These are phyloP conservation scores for Bombus vancouverensis DNA, from an alignment of 1,140 invertebrate genomes.

Conservation along the genomic window DNA sequence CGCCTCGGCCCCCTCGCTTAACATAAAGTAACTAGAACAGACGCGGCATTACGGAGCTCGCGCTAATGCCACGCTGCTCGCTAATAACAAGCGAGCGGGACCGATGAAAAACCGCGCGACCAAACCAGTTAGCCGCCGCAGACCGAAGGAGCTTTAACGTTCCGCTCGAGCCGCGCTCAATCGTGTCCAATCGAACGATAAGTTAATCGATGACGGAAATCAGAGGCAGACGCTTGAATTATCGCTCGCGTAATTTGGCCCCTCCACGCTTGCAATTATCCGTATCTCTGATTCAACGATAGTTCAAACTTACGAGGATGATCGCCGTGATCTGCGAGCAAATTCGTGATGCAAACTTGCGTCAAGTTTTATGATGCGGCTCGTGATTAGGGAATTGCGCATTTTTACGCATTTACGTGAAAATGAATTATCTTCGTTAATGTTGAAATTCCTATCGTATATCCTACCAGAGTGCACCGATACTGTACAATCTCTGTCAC, in stretches of 20 bases:
- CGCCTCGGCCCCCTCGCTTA: too few species aligned
- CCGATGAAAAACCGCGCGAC: constrained; percentile 18
- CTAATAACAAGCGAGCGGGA: constrained; percentile 9
- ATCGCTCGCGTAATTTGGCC: constrained; percentile 22
- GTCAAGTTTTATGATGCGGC: neutral
- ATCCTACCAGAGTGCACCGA: too few species aligned
- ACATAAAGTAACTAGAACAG: constrained; percentile 29
- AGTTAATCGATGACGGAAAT: constrained; percentile 30
- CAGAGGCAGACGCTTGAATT: constrained; percentile 6
- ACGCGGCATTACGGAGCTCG: neutral
- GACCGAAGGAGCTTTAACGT: neutral
- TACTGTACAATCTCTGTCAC: too few species aligned
- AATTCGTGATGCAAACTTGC: neutral
- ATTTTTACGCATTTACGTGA: neutral
- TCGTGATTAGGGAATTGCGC: neutral
- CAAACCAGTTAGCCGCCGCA: neutral
- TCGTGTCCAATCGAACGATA: neutral
- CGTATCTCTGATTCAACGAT: constrained; percentile 20
- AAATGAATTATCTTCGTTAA: too few species aligned
- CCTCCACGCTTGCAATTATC: neutral
- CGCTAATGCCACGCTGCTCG: constrained; percentile 27
- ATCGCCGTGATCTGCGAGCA: neutral
- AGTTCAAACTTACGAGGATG: constrained; percentile 8
- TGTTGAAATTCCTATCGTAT: too few species aligned
- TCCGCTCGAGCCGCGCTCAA: neutral